phyloP scores from a whole-genome alignment of 1,140 invertebrate genomes.

The Cotesia chilonis region DNA sequence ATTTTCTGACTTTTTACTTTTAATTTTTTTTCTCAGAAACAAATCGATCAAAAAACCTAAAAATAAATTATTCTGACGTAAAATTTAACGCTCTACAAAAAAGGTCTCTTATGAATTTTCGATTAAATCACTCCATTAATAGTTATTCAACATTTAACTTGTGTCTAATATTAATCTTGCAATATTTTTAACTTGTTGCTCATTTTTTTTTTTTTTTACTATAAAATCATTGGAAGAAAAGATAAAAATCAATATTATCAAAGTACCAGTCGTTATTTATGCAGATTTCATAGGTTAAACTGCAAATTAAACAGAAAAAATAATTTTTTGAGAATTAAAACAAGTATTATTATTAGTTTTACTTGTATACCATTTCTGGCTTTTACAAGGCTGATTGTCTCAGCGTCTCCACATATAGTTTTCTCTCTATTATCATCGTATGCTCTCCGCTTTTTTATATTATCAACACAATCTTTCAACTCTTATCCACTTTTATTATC shows the following conservation, averaged over 20 bases:
- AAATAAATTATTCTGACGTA: neutral
- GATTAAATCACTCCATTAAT: constrained; percentile 22
- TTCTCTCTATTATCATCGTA: too few species aligned
- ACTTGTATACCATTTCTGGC: too few species aligned
- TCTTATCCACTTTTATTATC: too few species aligned
- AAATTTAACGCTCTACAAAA: constrained; percentile 18
- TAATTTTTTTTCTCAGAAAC: constrained; percentile 27
- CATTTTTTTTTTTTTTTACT: neutral
- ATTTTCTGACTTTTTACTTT: constrained; percentile 20
- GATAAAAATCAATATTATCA: constrained; percentile 12
- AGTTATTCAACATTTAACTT: constrained; percentile 23
- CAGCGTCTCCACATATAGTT: too few species aligned
- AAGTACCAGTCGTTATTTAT: constrained; percentile 14
- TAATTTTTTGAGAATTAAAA: neutral
- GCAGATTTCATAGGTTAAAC: constrained; percentile 15
- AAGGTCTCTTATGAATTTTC: constrained; percentile 26
- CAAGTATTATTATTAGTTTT: too few species aligned
- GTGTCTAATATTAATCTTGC: constrained; percentile 22
- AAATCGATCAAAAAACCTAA: constrained; percentile 1
- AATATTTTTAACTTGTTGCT: constrained; percentile 17
- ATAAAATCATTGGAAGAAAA: constrained; percentile 16
- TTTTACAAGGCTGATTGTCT: too few species aligned
- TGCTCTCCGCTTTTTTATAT: too few species aligned
- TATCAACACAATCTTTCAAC: too few species aligned
- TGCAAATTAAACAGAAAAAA: constrained; percentile 21